phyloP scores from a whole-genome alignment of 2,797 vertebrate species.

The Carcharodon carcharias region DNA sequence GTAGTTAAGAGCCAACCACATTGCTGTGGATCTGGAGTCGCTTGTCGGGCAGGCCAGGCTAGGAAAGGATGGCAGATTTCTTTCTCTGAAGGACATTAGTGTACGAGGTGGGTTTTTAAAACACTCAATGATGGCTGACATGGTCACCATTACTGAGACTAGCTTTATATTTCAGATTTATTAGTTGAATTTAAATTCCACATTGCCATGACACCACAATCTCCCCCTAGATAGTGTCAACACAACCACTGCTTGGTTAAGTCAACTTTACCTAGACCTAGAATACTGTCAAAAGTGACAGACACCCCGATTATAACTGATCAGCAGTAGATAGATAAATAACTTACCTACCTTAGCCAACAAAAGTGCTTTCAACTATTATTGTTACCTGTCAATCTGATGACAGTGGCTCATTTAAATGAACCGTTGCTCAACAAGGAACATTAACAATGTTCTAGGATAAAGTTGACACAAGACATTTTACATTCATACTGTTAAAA shows the following conservation, averaged over 20 bases:
- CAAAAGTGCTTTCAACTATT: neutral
- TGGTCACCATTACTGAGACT: too few relatives aligned
- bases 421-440: neutral
- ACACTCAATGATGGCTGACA: too few relatives aligned
- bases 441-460: neutral
- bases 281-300: neutral
- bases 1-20: too few relatives aligned
- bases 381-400: neutral
- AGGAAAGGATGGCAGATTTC: too few relatives aligned
- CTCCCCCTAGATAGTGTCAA: neutral
- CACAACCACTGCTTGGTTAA: neutral
- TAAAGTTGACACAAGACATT: neutral
- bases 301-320: neutral
- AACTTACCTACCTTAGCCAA: neutral
- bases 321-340: neutral
- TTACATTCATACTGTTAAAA: neutral
- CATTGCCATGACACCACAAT: too few relatives aligned
- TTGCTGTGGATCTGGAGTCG: too few relatives aligned
- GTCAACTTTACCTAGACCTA: neutral
- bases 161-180: too few relatives aligned
- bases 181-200: too few relatives aligned
- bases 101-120: too few relatives aligned
- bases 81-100: too few relatives aligned
- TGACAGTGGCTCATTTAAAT: neutral
- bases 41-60: too few relatives aligned